Percentiles rank a stretch among this genome's conserved stretches.
Evolutionary conservation across 2,113 vertebrate genomes (phyloP).

Genomic region (human): DNA sequence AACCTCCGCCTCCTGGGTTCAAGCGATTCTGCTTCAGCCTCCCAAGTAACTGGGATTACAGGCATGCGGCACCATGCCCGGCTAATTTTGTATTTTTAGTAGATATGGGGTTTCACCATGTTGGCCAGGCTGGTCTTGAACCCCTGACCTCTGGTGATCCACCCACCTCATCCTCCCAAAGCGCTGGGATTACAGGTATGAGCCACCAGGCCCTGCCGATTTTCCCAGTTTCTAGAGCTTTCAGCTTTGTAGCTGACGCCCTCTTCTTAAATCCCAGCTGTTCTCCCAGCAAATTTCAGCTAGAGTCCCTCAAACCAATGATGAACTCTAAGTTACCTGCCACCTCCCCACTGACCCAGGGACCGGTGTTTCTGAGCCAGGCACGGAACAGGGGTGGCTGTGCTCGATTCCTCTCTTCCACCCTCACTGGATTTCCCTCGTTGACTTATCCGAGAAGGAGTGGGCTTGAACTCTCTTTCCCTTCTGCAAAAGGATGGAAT

Average conservation of each 20-base stretch:
- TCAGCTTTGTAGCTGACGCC: background rate
- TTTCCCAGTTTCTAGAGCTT: background rate
- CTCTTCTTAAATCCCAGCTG: background rate
- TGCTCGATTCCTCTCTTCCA: background rate
- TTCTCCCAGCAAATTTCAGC: background rate
- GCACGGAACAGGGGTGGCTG: background rate
- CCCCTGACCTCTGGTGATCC: no score
- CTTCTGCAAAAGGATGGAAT: background rate
- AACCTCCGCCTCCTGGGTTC: no score
- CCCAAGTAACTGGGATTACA: no score
- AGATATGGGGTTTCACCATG: no score
- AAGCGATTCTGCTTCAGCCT: no score
- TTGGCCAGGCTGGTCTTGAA: no score
- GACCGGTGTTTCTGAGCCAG: accelerated
- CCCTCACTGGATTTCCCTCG: background rate
- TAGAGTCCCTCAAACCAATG: background rate
- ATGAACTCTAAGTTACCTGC: background rate
- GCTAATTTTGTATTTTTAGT: no score
- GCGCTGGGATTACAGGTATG: no score
- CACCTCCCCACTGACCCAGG: background rate
- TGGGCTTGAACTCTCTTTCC: background rate
- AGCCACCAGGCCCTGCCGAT: no score
- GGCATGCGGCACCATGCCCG: no score
- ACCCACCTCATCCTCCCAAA: no score
- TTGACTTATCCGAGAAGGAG: background rate